Conservation (phyloP, 2,113 vertebrate genomes). For the Odontophorus gujanensis region DNA sequence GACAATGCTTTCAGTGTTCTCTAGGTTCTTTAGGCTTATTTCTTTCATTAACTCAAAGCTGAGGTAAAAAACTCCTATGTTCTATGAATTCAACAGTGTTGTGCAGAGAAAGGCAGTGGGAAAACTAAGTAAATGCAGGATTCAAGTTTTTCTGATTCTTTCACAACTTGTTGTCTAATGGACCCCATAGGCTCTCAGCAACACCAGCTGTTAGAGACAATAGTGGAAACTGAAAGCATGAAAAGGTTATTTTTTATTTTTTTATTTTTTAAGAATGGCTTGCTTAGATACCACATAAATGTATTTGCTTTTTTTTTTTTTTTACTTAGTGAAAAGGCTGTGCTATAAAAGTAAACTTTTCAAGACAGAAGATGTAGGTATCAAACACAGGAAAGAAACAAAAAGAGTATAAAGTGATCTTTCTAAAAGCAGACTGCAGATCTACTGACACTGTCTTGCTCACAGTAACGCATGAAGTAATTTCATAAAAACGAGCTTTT, state of each 20-base stretch:
- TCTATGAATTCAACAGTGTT: background rate
- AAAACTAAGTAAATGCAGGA: fast-evolving
- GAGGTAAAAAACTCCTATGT: background rate
- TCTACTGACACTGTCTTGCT: background rate
- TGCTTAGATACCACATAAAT: background rate
- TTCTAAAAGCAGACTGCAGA: background rate
- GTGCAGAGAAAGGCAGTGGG: background rate
- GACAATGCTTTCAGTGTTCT: background rate
- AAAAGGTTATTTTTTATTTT: background rate
- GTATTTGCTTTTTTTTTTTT: background rate
- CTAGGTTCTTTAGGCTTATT: background rate
- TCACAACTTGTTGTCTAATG: background rate
- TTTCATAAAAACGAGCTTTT: slow-evolving; percentile 17
- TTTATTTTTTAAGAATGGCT: background rate
- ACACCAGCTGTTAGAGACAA: background rate
- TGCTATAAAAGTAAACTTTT: background rate
- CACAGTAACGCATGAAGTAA: background rate
- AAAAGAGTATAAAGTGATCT: background rate
- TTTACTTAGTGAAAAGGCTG: background rate
- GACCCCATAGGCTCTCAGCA: background rate
- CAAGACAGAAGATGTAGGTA: background rate
- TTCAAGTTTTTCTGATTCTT: background rate
- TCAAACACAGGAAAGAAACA: background rate
- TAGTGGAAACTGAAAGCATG: background rate
- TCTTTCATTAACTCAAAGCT: background rate